These are phyloP conservation scores for Siniperca knerii DNA, from an alignment of 2,113 vertebrate genomes.

Conservation along the genomic window DNA sequence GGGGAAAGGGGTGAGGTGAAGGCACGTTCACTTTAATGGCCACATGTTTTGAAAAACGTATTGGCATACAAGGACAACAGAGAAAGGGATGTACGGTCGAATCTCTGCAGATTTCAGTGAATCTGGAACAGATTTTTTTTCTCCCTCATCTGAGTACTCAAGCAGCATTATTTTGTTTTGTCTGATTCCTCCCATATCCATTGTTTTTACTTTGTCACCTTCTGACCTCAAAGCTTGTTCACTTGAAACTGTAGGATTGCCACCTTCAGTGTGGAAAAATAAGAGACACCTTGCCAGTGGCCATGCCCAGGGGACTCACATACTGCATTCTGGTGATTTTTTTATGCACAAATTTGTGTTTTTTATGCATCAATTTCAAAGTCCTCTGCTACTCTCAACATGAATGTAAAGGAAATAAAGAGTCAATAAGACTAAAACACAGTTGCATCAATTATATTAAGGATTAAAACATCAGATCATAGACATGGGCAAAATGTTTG, in stretches of 20 bases:
- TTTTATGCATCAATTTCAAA: no score
- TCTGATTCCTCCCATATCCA: neutral
- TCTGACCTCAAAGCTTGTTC: constrained; percentile 19
- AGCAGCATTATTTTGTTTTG: constrained; percentile 19
- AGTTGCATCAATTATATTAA: no score
- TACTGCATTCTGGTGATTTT: no score
- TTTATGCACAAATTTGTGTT: no score
- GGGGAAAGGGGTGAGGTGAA: constrained; percentile 3
- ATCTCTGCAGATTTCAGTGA: constrained; percentile 16
- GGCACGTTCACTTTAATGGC: constrained; percentile 45
- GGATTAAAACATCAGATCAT: no score
- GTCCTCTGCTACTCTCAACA: no score
- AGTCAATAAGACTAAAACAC: no score
- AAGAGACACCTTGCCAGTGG: no score
- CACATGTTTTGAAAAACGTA: constrained; percentile 30
- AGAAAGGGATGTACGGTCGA: neutral
- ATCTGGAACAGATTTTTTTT: constrained; percentile 3
- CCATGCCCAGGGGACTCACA: no score
- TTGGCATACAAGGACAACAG: neutral
- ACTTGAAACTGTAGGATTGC: neutral
- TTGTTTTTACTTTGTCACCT: neutral
- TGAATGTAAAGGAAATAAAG: no score
- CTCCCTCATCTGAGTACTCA: neutral
- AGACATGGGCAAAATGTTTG: no score
- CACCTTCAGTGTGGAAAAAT: no score